Evolutionary conservation across 2,113 vertebrate species (phyloP), one percentile per base, ranked within the genome.

Genomic region (Larimichthys crocea): DNA sequence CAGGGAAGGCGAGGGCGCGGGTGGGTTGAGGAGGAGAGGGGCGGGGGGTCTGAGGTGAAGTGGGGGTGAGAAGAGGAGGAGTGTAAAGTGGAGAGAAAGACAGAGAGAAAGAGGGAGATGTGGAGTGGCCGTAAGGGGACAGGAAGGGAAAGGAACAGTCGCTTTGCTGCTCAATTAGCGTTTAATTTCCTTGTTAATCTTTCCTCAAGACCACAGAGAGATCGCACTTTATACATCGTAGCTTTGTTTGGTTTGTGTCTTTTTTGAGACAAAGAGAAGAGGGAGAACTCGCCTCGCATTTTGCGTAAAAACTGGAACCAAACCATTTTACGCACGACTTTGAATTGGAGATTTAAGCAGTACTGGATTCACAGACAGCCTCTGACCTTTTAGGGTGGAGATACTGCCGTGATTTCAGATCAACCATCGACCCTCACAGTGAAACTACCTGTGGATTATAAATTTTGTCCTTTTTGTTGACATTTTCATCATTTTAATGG

Each of bases 11-110:
- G 35, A 74, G 55, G 49, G 64, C 71, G 35, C 35, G 35, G 35
- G 35, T 40, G 35, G 35, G 35, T 40, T 40, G 35, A 40, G 55
- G 40, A 14, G 53, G 20, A 8, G 55, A 42, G 67, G 77, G 78
- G 63, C 44, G n/a, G 22, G 78, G 71, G 70, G 48, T 89, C 67
- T 66, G 84, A 86, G 77, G 85, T 88, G 79, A 92, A 86, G 84
- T 83, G 80, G 79, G 89, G 86, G 86, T 86, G 85, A 82, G 87
- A 81, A 81, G 70, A 89, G 74, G 79, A 87, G 91, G 84, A 88
- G 82, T 86, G 80, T 70, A 71, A 53, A 67, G 49, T 3, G 55
- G 64, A 62, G 82, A 64, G 31, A 76, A 20, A 49, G 29, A 29
- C 59, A 61, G 74, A 77, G 80, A 61, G 80, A 56, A 76, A 67